Evolutionary conservation across 1,140 invertebrate species (phyloP), one percentile per base, ranked within the genome.

Genomic region (Dendrolimus kikuchii): DNA sequence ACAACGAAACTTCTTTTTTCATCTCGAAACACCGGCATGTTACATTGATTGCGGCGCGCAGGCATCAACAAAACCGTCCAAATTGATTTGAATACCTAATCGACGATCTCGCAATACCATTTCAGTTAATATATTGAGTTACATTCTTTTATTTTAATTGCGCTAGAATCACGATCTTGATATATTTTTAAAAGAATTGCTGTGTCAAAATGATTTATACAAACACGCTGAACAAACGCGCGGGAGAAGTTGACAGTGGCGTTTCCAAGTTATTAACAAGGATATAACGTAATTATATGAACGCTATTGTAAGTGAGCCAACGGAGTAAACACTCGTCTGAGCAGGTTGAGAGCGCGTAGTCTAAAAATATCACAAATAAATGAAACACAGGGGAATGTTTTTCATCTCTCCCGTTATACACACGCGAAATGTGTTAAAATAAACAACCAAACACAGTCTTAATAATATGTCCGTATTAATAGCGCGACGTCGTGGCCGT

Each of bases 381-480:
- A 82, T 83, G 77, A 84, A 83, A 82, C 81, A 73, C 76, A 78
- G 82, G 82, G 81, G 79, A 81, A 81, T 83, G 79, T 84, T 83
- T 86, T 83, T 80, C 77, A 81, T 83, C 79, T 81, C 78, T 59
- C 68, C 68, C 73, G 78, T 82, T 86, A 82, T 74, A 84, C 70
- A 75, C 68, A 76, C 73, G 83, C 83, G 68, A 86, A 86, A 86
- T 83, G 83, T 81, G 81, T 86, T 86, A 86, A 83, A 84, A 86
- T 83, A 86, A 84, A 86, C 77, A 79, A 64, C 73, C 64, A 85
- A 82, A 81, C 77, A 62, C 54, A 75, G 73, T 76, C 77, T 84
- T 81, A 74, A 80, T 78, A 23, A 23, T 23, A 23, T 23, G 23
- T 23, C 23, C 23, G 23, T 23, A 23, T 23, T 23, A 23, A 80